Evolutionary conservation across 2,797 vertebrate genomes (phyloP).

Genomic region (Acomys russatus): DNA sequence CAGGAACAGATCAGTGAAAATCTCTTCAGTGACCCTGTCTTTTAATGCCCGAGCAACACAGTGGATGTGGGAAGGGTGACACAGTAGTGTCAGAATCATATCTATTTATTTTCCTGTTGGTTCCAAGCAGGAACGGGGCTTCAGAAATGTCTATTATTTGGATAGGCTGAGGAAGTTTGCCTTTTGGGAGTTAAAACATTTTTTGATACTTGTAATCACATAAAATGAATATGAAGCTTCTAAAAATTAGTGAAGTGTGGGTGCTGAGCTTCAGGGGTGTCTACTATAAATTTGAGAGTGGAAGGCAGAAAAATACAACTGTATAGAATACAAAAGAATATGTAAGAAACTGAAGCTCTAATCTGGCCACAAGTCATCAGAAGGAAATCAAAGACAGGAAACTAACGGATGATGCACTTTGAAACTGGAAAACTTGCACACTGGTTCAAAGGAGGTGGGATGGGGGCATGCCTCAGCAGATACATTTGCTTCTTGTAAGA

Average conservation of each 20-base stretch:
- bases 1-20: neutral
- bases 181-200: neutral
- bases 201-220: neutral
- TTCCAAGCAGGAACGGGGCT: neutral
- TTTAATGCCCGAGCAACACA: neutral
- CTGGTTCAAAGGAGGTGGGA: neutral
- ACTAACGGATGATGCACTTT: neutral
- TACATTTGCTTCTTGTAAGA: neutral
- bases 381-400: conserved; percentile 34
- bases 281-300: neutral
- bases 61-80: neutral
- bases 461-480: neutral
- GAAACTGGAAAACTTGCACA: neutral
- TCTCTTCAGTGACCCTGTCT: neutral
- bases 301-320: neutral
- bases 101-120: conserved; percentile 2
- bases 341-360: neutral
- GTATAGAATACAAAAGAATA: neutral
- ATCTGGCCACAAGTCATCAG: neutral
- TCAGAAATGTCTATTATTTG: neutral
- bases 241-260: neutral
- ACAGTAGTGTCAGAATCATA: neutral
- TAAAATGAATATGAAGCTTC: neutral
- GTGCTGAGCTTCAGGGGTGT: neutral
- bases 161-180: neutral